Conservation (phyloP, 2,113 vertebrate species). For the Microcebus jonahi region DNA sequence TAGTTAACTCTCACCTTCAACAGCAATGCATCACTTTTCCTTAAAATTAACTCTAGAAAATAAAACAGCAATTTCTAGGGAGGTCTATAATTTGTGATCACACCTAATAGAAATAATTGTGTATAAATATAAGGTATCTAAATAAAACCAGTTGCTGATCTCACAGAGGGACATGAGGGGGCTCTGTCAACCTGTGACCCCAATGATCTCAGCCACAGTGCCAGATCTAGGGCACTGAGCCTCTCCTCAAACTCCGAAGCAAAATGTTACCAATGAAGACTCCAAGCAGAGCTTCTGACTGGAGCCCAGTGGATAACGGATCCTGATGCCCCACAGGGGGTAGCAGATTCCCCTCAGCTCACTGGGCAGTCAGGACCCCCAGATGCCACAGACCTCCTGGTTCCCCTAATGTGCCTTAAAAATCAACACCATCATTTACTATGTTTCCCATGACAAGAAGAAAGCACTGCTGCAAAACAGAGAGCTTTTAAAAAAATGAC, state of each 20-base stretch:
- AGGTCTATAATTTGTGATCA: neutral
- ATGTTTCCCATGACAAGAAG: neutral
- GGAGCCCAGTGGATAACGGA: rapidly evolving
- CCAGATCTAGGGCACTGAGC: too few relatives aligned
- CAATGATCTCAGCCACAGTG: too few relatives aligned
- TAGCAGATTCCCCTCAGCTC: too few relatives aligned
- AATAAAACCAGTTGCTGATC: neutral
- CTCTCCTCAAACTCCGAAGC: neutral
- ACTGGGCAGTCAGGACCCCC: neutral
- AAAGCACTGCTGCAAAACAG: neutral
- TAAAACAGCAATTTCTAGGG: neutral
- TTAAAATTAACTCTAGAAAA: neutral
- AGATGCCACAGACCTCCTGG: neutral
- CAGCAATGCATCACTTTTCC: neutral
- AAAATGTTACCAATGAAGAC: neutral
- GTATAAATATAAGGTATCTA: neutral
- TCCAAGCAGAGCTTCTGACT: neutral
- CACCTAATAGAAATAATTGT: neutral
- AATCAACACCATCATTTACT: neutral
- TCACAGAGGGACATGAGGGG: neutral
- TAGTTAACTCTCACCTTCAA: too few relatives aligned
- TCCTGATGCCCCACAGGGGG: rapidly evolving
- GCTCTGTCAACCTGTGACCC: too few relatives aligned
- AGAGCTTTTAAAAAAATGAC: neutral
- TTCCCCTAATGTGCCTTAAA: rapidly evolving